These are phyloP conservation scores for Antheraea mylitta DNA, from an alignment of 1,140 invertebrate genomes.

Conservation along the genomic window DNA sequence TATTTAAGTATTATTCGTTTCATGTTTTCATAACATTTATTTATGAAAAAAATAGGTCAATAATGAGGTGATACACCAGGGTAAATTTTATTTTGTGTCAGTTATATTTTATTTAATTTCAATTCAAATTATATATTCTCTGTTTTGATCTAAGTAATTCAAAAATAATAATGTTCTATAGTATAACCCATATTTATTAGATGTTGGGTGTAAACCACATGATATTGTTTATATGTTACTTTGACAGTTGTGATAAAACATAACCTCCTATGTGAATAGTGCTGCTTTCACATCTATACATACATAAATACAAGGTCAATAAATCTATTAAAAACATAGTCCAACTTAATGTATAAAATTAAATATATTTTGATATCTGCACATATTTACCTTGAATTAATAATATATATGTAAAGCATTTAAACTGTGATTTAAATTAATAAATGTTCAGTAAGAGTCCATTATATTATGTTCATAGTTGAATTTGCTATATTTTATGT, in stretches of 20 bases:
- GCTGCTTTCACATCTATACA: neutral
- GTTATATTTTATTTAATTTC: neutral
- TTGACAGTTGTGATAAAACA: conserved; percentile 15
- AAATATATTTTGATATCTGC: conserved; percentile 11
- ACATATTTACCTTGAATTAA: conserved; percentile 11
- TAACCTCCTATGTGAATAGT: conserved; percentile 12
- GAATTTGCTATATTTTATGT: too few relatives aligned
- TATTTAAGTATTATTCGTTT: neutral
- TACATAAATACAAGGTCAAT: conserved; percentile 3
- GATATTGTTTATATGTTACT: conserved; percentile 13
- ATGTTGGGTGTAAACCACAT: conserved; percentile 5
- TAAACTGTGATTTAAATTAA: neutral
- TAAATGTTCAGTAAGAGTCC: neutral
- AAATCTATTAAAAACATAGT: conserved; percentile 4
- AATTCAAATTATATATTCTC: neutral
- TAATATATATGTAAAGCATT: conserved; percentile 1
- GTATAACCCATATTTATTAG: conserved; percentile 2
- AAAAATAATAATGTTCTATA: neutral
- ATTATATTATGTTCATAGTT: neutral
- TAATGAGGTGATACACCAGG: neutral
- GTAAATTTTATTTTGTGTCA: neutral
- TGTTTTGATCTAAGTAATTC: too few relatives aligned
- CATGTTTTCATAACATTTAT: neutral
- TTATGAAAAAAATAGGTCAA: neutral
- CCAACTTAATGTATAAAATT: conserved; percentile 2